phyloP scores from a whole-genome alignment of 2,113 vertebrate genomes.

The Notiomystis cincta region DNA sequence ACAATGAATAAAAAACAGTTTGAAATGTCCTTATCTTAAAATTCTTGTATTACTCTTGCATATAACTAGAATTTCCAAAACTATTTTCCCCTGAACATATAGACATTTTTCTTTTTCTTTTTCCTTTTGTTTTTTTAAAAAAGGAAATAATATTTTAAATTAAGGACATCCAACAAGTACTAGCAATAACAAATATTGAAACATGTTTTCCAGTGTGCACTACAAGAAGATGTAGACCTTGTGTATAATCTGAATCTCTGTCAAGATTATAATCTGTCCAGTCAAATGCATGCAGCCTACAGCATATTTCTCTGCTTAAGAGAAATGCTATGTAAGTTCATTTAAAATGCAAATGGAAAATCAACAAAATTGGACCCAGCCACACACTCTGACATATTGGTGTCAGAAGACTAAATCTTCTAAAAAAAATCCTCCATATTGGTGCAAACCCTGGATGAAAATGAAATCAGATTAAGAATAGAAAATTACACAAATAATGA shows the following conservation, averaged over 20 bases:
- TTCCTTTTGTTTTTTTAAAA: not conserved
- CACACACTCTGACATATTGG: not conserved
- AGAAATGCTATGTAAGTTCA: not conserved
- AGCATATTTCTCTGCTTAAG: not conserved
- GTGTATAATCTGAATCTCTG: not conserved
- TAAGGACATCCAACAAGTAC: not conserved
- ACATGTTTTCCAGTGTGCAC: not conserved
- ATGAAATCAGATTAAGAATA: not conserved
- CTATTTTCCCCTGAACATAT: not conserved
- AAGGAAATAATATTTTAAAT: not conserved
- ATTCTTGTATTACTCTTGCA: not conserved
- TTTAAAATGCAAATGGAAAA: not conserved
- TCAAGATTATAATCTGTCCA: not conserved
- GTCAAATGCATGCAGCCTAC: not conserved
- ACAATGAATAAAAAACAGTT: not conserved
- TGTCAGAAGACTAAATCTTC: not conserved
- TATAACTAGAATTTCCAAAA: not conserved
- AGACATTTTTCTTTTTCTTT: accelerated
- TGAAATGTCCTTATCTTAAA: not conserved
- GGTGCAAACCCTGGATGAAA: not conserved
- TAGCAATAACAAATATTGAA: not conserved
- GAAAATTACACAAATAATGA: not conserved
- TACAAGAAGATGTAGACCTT: not conserved
- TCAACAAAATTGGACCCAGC: not conserved
- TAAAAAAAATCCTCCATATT: not conserved